Evolutionary conservation across 2,888 invertebrate species (phyloP).

Genomic region (Andrena trimmerana): DNA sequence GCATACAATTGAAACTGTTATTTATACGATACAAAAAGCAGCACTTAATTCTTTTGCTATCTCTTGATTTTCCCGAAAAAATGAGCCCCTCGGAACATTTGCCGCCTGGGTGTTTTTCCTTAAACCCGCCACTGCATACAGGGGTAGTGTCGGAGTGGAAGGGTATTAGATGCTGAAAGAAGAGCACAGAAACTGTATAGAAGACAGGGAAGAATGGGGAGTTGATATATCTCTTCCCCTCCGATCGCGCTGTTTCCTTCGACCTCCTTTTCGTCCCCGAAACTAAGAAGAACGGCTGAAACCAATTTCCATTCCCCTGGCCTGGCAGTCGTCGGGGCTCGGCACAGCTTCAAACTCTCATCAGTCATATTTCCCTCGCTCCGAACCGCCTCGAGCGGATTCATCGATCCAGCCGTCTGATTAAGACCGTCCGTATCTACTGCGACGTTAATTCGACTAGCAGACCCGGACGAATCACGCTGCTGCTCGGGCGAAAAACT

Average conservation of each 20-base stretch:
- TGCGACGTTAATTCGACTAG: slow-evolving; percentile 52
- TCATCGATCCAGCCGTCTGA: slow-evolving; percentile 54
- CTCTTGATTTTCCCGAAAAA: too few species aligned
- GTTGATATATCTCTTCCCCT: not conserved
- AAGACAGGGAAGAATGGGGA: too few species aligned
- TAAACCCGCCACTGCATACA: too few species aligned
- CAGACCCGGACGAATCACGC: slow-evolving; percentile 35
- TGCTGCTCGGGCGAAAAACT: slow-evolving; percentile 41
- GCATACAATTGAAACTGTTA: too few species aligned
- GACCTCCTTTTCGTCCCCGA: not conserved
- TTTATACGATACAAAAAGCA: too few species aligned
- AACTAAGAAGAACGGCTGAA: slow-evolving; percentile 10
- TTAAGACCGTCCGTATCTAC: slow-evolving; percentile 53
- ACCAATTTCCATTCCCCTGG: slow-evolving; percentile 6
- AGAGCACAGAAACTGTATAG: too few species aligned
- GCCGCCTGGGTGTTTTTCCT: too few species aligned
- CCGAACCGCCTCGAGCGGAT: not conserved
- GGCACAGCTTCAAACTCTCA: slow-evolving; percentile 6
- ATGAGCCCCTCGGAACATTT: too few species aligned
- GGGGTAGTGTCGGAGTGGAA: too few species aligned
- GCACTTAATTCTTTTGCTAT: too few species aligned
- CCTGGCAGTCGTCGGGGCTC: not conserved
- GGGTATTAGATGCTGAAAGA: too few species aligned
- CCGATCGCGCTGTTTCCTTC: not conserved
- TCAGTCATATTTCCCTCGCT: slow-evolving; percentile 26